phyloP scores from a whole-genome alignment of 2,113 vertebrate species.

The Macaca nemestrina region DNA sequence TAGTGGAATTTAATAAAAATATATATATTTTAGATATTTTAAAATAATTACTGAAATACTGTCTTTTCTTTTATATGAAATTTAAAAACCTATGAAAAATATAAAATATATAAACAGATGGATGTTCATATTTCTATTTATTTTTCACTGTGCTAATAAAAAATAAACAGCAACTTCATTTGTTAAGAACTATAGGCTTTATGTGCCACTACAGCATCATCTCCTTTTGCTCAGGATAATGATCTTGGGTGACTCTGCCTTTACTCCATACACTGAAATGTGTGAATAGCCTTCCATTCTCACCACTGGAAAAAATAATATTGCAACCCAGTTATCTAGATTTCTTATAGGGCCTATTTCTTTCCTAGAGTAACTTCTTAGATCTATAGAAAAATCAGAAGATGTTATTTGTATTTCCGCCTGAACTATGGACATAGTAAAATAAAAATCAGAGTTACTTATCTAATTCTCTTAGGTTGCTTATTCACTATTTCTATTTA shows the following conservation, averaged over 20 bases:
- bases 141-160: neutral
- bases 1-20: neutral
- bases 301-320: neutral
- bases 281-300: neutral
- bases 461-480: neutral
- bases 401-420: neutral
- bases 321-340: neutral
- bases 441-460: neutral
- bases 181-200: neutral
- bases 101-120: neutral
- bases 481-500: neutral
- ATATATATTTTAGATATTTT: neutral
- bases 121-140: neutral
- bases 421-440: neutral
- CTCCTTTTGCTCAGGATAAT: neutral
- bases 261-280: neutral
- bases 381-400: neutral
- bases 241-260: neutral
- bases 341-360: neutral
- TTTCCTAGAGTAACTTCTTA: neutral
- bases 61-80: neutral
- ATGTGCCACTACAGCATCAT: neutral
- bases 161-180: neutral
- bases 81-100: neutral
- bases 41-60: neutral